Evolutionary conservation across 2,113 vertebrate genomes (phyloP).

Genomic region (Prunella fulvescens): DNA sequence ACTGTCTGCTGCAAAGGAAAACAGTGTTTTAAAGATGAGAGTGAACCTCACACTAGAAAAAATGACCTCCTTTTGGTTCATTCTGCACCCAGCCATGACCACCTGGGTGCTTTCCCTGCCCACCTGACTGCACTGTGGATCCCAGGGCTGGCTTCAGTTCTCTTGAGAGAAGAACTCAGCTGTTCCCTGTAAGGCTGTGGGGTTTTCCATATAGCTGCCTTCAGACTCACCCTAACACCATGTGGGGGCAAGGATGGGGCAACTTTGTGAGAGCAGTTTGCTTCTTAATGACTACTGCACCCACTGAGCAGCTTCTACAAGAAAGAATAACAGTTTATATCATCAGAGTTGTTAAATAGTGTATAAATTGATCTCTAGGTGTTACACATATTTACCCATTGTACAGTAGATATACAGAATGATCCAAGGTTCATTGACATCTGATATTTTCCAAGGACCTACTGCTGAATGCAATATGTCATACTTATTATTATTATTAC

Average conservation of each 20-base stretch:
- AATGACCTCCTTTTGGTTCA: not conserved
- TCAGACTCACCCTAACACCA: accelerated
- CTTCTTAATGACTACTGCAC: not conserved
- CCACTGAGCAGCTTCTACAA: not conserved
- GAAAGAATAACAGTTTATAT: not conserved
- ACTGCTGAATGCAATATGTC: not conserved
- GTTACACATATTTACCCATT: not conserved
- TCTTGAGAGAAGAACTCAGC: not conserved
- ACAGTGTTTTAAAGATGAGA: not conserved
- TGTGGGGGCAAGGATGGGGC: not conserved
- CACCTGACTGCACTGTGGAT: not conserved
- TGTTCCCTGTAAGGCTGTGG: not conserved
- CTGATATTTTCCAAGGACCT: not conserved
- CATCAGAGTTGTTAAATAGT: not conserved
- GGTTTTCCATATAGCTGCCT: accelerated
- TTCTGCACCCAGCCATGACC: not conserved
- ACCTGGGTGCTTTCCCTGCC: accelerated
- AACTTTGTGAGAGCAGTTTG: not conserved
- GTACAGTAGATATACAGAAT: not conserved
- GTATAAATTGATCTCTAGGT: not conserved
- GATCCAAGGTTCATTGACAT: not conserved
- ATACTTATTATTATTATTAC: not conserved
- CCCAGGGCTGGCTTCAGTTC: not conserved
- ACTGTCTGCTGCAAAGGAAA: not conserved
- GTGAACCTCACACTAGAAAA: not conserved